Evolutionary conservation across 2,888 invertebrate genomes (phyloP).

Genomic region (Drosophila atroscutellata): DNA sequence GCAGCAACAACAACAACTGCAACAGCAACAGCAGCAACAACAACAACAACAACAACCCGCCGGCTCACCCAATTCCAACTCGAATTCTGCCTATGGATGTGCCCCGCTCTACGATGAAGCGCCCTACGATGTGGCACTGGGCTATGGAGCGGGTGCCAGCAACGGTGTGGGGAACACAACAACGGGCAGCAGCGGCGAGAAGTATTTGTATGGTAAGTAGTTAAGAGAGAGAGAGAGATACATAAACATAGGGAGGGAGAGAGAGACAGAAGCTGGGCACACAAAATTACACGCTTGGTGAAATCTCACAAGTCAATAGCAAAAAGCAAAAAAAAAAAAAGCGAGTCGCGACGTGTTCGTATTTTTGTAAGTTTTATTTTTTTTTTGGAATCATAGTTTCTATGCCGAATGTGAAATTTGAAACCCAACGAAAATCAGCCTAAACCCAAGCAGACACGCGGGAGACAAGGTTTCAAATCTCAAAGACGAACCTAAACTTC

Average conservation of each 20-base stretch:
- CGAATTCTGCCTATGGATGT: slow-evolving; percentile 82
- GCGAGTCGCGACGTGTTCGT: slow-evolving; percentile 24
- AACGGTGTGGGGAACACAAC: slow-evolving; percentile 64
- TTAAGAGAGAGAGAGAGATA: background rate
- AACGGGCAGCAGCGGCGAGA: slow-evolving; percentile 69
- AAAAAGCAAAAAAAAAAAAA: slow-evolving; percentile 44
- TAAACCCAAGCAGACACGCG: slow-evolving; percentile 17
- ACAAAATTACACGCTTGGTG: slow-evolving; percentile 77
- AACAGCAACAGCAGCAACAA: slow-evolving; percentile 58
- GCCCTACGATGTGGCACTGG: slow-evolving; percentile 79
- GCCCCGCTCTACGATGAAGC: slow-evolving; percentile 76
- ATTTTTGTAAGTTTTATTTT: slow-evolving; percentile 24
- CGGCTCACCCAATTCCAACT: slow-evolving; percentile 81
- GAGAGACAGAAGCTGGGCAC: slow-evolving; percentile 18
- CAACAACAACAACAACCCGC: slow-evolving; percentile 78
- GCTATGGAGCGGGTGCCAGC: slow-evolving; percentile 72
- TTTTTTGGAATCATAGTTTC: slow-evolving; percentile 42
- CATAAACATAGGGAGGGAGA: background rate
- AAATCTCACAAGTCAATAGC: slow-evolving; percentile 80
- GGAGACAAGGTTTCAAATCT: slow-evolving; percentile 12
- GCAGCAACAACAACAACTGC: slow-evolving; percentile 66
- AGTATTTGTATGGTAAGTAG: slow-evolving; percentile 84
- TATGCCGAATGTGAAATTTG: slow-evolving; percentile 75
- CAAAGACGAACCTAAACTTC: slow-evolving; percentile 19
- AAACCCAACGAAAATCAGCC: slow-evolving; percentile 41